Percentiles rank a stretch among this genome's conserved stretches.
These are phyloP conservation scores for Nycteola revayana DNA, from an alignment of 2,888 invertebrate species.

Conservation along the genomic window DNA sequence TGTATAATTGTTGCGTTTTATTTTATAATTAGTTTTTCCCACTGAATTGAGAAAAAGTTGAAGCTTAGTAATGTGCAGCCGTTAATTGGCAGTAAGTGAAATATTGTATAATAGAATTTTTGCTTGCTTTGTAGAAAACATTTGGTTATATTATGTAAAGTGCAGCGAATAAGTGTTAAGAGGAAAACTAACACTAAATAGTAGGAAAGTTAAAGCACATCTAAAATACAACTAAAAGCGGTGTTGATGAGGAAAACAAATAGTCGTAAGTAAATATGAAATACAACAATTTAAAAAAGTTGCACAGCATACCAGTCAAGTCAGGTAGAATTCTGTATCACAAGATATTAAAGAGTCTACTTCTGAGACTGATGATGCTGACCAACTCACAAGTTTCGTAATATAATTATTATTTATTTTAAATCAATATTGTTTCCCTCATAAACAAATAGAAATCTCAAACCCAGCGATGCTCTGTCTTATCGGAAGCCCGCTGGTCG, in stretches of 20 bases:
- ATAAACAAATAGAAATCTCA: conserved; percentile 38
- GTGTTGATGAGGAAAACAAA: conserved; percentile 37
- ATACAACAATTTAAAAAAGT: no score
- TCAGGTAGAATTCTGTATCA: no score
- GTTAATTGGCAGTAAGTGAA: conserved; percentile 22
- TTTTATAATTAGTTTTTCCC: conserved; percentile 34
- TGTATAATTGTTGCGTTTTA: conserved; percentile 16
- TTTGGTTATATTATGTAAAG: conserved; percentile 10
- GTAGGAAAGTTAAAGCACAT: conserved; percentile 53
- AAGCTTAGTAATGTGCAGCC: conserved; percentile 22
- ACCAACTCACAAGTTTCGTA: no score
- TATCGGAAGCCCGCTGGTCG: conserved; percentile 58
- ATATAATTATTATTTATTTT: no score
- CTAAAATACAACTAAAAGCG: conserved; percentile 62
- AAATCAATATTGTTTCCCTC: conserved; percentile 20
- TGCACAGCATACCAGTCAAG: no score
- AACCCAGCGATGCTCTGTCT: conserved; percentile 56
- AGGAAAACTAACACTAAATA: conserved; percentile 48
- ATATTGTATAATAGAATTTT: conserved; percentile 19
- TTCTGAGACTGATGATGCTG: no score
- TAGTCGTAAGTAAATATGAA: no score
- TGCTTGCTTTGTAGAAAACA: conserved; percentile 16
- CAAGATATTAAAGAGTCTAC: no score
- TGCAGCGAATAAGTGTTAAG: conserved; percentile 42
- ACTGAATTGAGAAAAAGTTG: conserved; percentile 16